These are phyloP conservation scores for Rallus limicola DNA, from an alignment of 2,113 vertebrate species.

Conservation along the genomic window DNA sequence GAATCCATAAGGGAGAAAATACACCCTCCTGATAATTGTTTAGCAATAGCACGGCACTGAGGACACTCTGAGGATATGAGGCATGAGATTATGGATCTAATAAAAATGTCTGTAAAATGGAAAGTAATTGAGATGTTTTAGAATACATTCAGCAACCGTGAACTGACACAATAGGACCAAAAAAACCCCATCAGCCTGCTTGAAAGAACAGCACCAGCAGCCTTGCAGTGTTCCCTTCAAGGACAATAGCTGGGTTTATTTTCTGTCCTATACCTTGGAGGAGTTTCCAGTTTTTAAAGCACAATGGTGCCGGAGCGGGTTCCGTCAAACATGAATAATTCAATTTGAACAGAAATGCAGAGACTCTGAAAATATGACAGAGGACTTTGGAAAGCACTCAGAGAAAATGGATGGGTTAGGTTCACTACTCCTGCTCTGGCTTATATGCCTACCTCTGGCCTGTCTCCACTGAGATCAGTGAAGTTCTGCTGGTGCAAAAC, in stretches of 20 bases:
- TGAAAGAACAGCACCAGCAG: slow-evolving; percentile 20
- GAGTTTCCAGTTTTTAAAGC: slow-evolving; percentile 29
- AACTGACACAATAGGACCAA: background rate
- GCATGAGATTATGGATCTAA: slow-evolving; percentile 50
- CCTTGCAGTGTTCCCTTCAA: slow-evolving; percentile 22
- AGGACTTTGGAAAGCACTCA: background rate
- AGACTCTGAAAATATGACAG: background rate
- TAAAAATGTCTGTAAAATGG: slow-evolving; percentile 54
- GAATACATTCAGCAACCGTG: slow-evolving; percentile 8
- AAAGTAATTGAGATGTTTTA: slow-evolving; percentile 58
- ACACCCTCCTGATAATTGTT: slow-evolving; percentile 28
- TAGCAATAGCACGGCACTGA: background rate
- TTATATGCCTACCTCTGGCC: background rate
- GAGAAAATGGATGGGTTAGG: background rate
- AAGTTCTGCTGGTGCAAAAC: background rate
- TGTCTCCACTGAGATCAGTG: background rate
- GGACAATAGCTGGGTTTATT: background rate
- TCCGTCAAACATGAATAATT: slow-evolving; percentile 37
- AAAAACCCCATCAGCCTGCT: background rate
- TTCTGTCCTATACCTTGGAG: slow-evolving; percentile 19
- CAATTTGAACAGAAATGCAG: slow-evolving; percentile 21
- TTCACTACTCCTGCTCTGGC: background rate
- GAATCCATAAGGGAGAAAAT: slow-evolving; percentile 33
- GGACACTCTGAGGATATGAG: slow-evolving; percentile 28
- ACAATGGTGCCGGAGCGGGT: background rate